Base-by-base conservation (phyloP, 2,113 vertebrate genomes). In the Pteropus alecto region DNA sequence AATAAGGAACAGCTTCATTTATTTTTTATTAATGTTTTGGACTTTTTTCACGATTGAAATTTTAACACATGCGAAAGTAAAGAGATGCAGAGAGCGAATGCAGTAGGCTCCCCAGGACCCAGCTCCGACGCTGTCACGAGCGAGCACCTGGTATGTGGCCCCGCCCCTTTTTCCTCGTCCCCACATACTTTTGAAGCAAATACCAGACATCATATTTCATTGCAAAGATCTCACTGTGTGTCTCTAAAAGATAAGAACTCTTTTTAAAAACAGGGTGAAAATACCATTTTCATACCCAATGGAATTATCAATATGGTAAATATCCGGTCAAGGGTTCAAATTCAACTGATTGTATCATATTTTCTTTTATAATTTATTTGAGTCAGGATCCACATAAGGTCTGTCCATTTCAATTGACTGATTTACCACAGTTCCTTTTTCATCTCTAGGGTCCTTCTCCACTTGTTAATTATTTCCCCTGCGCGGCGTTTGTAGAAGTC, bases 21-120 rank as follows among this genome's bases (percentile, higher is more conserved):
- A 91, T 97, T 88, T 97, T 96, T 95, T 85, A 95, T 89, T 87
- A 68, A 74, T 54, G 77, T 48, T 78, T 87, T 73, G 95, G 89
- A 33, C 26, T 81, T 67, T 63, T 58, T 82, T 73, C 48, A 65
- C 67, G 30, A 54, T 14, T 56, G 84, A 87, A 70, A 70, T 67
- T 85, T 82, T 88, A 77, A 60, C 35, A 7, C 14, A 24, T 4
- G 22, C 41, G 21, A 1, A 60, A 58, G 56, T 48, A 68, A 94
- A 86, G 88, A 93, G 73, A 84, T 33, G 46, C 35, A 58, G 3
- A 1, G 28, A 21, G 14, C 8, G 33, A 4, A 56, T 7, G 8
- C 5, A 1, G 28, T 2, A 6, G 6, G 0, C 8, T 3, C 3
- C 38, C 85, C 35, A 6, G n/a, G 5, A 33, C 8, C 54, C 14